Conservation (phyloP, 2,888 invertebrate species). For the Chaetogeoica ovagalla region DNA sequence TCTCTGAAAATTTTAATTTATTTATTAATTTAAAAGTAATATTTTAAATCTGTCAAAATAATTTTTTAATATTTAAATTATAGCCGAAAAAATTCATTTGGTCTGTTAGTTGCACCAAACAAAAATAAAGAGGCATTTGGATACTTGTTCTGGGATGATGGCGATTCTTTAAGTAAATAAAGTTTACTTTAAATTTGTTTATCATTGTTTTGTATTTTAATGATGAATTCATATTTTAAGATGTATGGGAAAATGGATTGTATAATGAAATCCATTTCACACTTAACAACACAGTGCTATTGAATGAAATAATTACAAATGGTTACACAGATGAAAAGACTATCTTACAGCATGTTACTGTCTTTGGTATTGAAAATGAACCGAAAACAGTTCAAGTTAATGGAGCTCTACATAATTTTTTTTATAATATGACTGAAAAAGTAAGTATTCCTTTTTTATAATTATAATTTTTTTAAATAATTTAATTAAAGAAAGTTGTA, state of each 20-base stretch:
- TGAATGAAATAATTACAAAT: slow-evolving; percentile 31
- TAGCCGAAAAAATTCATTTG: slow-evolving; percentile 67
- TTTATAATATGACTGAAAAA: slow-evolving; percentile 41
- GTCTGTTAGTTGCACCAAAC: slow-evolving; percentile 68
- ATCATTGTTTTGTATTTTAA: not conserved
- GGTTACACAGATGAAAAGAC: slow-evolving; percentile 32
- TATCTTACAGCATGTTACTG: slow-evolving; percentile 29
- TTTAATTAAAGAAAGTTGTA: too few species aligned
- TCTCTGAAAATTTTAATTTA: not conserved
- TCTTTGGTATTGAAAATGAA: slow-evolving; percentile 39
- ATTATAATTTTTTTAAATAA: not conserved
- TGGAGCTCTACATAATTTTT: not conserved
- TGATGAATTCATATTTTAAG: slow-evolving; percentile 2
- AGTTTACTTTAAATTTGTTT: not conserved
- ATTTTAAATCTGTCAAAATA: too few species aligned
- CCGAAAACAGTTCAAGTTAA: slow-evolving; percentile 25
- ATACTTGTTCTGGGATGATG: slow-evolving; percentile 80
- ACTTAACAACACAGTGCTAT: slow-evolving; percentile 7
- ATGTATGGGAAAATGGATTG: slow-evolving; percentile 38
- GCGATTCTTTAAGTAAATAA: slow-evolving; percentile 69
- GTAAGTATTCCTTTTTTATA: slow-evolving; percentile 13
- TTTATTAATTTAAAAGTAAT: not conserved
- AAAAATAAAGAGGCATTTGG: slow-evolving; percentile 61
- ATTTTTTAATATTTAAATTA: slow-evolving; percentile 1
- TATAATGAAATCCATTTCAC: slow-evolving; percentile 43